Base-by-base conservation (phyloP, 2,888 invertebrate genomes). In the Athripsodes cinereus region DNA sequence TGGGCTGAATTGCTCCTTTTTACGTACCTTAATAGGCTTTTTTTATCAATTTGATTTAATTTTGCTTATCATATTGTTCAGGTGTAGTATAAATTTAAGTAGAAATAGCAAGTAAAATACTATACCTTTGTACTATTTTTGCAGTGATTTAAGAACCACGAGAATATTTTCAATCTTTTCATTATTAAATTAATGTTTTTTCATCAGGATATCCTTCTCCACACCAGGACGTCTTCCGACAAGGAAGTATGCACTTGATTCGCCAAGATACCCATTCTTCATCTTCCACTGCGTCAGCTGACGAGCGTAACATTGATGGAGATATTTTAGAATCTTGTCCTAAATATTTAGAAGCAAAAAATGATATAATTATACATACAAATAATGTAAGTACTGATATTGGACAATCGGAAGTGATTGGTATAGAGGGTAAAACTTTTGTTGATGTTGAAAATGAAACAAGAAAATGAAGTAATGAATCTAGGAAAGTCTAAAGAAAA, bases 201-300 rank as follows among this genome's bases (percentile, higher is more conserved):
- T 51, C 31, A 51, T 55, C 26, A 57, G 57, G 57, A 46, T 57
- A 52, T 52, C 46, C 52, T 31, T 50, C 57, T 3, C 57, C 57
- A 2, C 57, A 34, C 46, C 22, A 44, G n/a, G 34, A 51, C 47
- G 47, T 47, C 26, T 57, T 46, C 52, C 46, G 21, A 6, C 50
- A 44, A 22, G 48, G 48, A 19, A 20, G 21, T 35, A 18, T 10
- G 35, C 50, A 16, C 18, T 35, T 44, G 18, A 21, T 51, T 22
- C 55, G 48, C 19, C 40, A 22, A 26, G 55, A 55, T 40, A 16
- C 40, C 51, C 22, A 19, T 19, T 34, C 18, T 16, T 50, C 50
- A 18, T 40, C 22, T 13, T 55, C 55, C 20, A 50, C 55, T 2
- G 52, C 55, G n/a, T 48, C 52, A 6, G 20, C 11, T n/a, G 20